phyloP scores from a whole-genome alignment of 2,888 invertebrate genomes.

The Nasonia oneida region DNA sequence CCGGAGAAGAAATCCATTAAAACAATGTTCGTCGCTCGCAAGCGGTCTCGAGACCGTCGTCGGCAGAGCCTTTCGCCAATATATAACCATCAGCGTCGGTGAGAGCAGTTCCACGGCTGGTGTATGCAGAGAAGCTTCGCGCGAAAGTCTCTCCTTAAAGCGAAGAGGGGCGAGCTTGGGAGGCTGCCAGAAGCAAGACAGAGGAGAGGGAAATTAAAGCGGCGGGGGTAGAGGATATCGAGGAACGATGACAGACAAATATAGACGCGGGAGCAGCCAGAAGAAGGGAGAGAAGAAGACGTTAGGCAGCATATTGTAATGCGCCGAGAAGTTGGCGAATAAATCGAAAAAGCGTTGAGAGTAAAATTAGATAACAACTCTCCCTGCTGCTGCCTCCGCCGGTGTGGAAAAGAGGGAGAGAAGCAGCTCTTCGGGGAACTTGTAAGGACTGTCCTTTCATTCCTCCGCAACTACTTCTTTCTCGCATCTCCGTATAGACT shows the following conservation, averaged over 20 bases:
- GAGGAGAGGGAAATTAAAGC: constrained; percentile 55
- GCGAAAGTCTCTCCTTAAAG: constrained; percentile 33
- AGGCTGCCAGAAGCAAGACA: constrained; percentile 52
- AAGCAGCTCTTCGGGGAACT: constrained; percentile 71
- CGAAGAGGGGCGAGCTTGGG: constrained; percentile 38
- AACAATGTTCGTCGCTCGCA: constrained; percentile 44
- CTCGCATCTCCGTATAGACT: no score
- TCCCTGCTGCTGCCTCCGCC: constrained; percentile 67
- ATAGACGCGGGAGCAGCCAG: constrained; percentile 47
- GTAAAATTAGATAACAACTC: constrained; percentile 80
- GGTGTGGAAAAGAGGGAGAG: constrained; percentile 66
- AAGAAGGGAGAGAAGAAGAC: constrained; percentile 40
- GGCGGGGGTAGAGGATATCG: constrained; percentile 47
- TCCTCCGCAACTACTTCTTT: constrained; percentile 56
- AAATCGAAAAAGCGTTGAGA: constrained; percentile 80
- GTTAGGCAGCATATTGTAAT: constrained; percentile 77
- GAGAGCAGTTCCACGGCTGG: neutral
- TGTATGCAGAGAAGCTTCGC: constrained; percentile 28
- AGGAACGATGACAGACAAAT: constrained; percentile 60
- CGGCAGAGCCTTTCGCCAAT: constrained; percentile 11
- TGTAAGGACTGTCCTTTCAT: constrained; percentile 76
- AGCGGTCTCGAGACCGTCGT: constrained; percentile 6
- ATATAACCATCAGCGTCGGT: constrained; percentile 27
- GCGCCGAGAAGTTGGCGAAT: constrained; percentile 79
- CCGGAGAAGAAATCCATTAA: constrained; percentile 37